Percentiles rank a stretch among this genome's conserved stretches.
Evolutionary conservation across 2,113 vertebrate species (phyloP).

Genomic region (Alosa alosa): DNA sequence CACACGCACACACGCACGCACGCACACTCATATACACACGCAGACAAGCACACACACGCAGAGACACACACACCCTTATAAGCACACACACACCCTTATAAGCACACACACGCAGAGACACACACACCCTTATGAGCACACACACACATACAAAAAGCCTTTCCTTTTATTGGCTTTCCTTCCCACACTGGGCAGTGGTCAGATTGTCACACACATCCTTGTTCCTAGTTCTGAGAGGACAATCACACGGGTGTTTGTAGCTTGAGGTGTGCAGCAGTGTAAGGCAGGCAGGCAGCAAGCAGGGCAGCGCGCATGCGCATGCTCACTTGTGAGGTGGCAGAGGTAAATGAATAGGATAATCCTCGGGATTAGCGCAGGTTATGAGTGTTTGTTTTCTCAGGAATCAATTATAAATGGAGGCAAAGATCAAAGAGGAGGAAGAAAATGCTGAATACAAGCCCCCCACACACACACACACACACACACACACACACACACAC

Average conservation of each 20-base stretch:
- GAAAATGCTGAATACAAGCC: neutral
- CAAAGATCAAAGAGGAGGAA: neutral
- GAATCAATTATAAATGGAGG: slow-evolving; percentile 32
- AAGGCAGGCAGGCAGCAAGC: too few relatives aligned
- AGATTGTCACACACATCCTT: too few relatives aligned
- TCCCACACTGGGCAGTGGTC: neutral
- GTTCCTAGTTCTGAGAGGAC: too few relatives aligned
- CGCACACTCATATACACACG: too few relatives aligned
- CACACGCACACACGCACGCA: too few relatives aligned
- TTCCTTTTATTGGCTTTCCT: neutral
- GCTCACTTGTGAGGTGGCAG: neutral
- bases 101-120: too few relatives aligned
- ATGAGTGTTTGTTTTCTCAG: slow-evolving; percentile 41
- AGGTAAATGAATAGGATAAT: slow-evolving; percentile 34
- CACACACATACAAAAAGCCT: neutral
- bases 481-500: neutral
- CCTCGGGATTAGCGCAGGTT: slow-evolving; percentile 38
- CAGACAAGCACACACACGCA: too few relatives aligned
- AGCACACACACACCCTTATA: neutral
- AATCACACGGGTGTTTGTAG: neutral
- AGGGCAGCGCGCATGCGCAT: too few relatives aligned
- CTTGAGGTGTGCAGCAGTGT: too few relatives aligned
- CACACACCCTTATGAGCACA: neutral
- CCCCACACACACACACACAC: too few relatives aligned
- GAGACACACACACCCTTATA: neutral